These are phyloP conservation scores for Philereme transversata DNA, from an alignment of 2,888 invertebrate species.

Conservation along the genomic window DNA sequence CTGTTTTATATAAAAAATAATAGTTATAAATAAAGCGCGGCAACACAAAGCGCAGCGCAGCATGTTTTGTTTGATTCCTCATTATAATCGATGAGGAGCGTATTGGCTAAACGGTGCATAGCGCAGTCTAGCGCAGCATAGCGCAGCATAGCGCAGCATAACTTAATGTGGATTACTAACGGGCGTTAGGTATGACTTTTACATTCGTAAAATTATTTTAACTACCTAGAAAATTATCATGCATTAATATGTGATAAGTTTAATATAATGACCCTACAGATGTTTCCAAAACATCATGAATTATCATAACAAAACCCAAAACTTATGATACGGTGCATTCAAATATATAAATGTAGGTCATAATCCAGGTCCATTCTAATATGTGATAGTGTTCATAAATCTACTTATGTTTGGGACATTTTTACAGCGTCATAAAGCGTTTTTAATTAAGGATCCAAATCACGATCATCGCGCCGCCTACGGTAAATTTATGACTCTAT, in stretches of 20 bases:
- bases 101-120: too few species aligned
- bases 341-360: slow-evolving; percentile 35
- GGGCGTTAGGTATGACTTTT: too few species aligned
- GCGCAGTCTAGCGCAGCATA: too few species aligned
- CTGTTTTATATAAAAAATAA: too few species aligned
- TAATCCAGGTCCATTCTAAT: slow-evolving; percentile 45
- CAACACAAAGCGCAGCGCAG: too few species aligned
- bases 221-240: neutral
- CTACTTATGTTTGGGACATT: slow-evolving; percentile 63
- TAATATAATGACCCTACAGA: neutral
- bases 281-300: slow-evolving; percentile 8
- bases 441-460: slow-evolving; percentile 80
- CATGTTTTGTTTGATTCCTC: too few species aligned
- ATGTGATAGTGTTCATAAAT: slow-evolving; percentile 42
- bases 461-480: slow-evolving; percentile 63
- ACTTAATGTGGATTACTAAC: too few species aligned
- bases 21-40: too few species aligned
- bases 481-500: slow-evolving; percentile 47
- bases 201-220: too few species aligned
- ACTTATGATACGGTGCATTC: slow-evolving; percentile 23
- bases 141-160: too few species aligned
- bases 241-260: neutral
- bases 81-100: too few species aligned
- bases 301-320: slow-evolving; percentile 11
- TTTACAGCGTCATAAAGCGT: slow-evolving; percentile 75